phyloP scores from a whole-genome alignment of 2,888 invertebrate genomes.

The Nasonia oneida region DNA sequence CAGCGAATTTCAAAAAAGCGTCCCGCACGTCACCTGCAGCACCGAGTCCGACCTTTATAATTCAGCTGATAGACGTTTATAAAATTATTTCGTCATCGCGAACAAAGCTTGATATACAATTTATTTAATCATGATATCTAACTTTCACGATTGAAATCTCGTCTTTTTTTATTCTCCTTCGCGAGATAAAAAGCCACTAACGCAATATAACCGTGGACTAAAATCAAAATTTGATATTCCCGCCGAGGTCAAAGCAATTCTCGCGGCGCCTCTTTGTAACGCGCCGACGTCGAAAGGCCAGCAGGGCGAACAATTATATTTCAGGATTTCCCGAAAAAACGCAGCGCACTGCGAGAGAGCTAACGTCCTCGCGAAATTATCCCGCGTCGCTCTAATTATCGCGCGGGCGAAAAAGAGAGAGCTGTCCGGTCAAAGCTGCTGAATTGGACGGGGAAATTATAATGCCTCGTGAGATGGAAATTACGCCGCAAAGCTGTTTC shows the following conservation, averaged over 20 bases:
- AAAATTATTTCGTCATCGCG: not conserved
- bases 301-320: constrained; percentile 3
- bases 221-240: not conserved
- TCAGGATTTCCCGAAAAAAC: not conserved
- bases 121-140: too few relatives aligned
- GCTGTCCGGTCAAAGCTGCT: not conserved
- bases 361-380: not conserved
- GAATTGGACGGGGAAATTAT: not conserved
- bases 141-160: not conserved
- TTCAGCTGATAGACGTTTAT: not conserved
- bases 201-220: not conserved
- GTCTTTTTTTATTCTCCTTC: not conserved
- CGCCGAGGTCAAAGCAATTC: constrained; percentile 1
- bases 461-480: not conserved
- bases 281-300: not conserved
- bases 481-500: not conserved
- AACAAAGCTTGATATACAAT: not conserved
- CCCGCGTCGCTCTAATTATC: constrained; percentile 11
- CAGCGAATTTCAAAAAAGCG: not conserved
- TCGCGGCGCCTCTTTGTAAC: not conserved
- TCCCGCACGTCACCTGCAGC: not conserved
- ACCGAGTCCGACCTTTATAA: not conserved
- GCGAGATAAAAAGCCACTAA: not conserved
- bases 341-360: not conserved
- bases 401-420: not conserved